Evolutionary conservation across 2,797 vertebrate species (phyloP).

Genomic region (Cetoscarus ocellatus): DNA sequence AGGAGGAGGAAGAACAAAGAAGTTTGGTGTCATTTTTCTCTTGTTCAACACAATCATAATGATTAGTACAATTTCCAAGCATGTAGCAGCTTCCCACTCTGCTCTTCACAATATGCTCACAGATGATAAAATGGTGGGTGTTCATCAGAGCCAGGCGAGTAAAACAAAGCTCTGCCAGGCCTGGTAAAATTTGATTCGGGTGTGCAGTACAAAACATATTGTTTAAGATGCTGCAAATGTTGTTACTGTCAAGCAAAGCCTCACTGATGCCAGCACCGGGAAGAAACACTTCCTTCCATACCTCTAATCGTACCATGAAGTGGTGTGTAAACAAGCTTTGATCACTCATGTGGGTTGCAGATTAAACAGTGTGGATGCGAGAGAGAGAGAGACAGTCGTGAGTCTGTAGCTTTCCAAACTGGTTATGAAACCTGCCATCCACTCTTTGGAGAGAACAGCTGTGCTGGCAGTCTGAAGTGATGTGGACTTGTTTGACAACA

Average conservation of each 20-base stretch:
- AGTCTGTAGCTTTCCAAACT: slow-evolving; percentile 73
- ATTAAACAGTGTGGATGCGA: slow-evolving; percentile 76
- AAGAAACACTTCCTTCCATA: slow-evolving; percentile 76
- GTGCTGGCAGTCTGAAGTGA: slow-evolving; percentile 74
- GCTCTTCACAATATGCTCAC: slow-evolving; percentile 62
- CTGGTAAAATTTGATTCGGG: slow-evolving; percentile 71
- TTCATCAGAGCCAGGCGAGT: slow-evolving; percentile 69
- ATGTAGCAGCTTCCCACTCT: slow-evolving; percentile 68
- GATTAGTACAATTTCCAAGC: slow-evolving; percentile 53
- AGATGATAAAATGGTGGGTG: slow-evolving; percentile 77
- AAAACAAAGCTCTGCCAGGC: slow-evolving; percentile 69
- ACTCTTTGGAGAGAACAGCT: slow-evolving; percentile 79
- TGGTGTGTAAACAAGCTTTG: slow-evolving; percentile 81
- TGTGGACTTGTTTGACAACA: slow-evolving; percentile 79
- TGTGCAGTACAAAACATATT: slow-evolving; percentile 69
- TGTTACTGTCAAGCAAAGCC: slow-evolving; percentile 80
- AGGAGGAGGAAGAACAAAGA: slow-evolving; percentile 52
- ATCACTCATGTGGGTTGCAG: slow-evolving; percentile 81
- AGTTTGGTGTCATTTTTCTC: slow-evolving; percentile 39
- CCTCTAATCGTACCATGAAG: slow-evolving; percentile 78
- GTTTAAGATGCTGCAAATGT: slow-evolving; percentile 74
- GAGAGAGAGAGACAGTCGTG: slow-evolving; percentile 65
- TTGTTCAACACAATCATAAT: slow-evolving; percentile 47
- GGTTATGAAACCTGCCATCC: slow-evolving; percentile 77
- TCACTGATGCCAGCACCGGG: slow-evolving; percentile 73